Conservation (phyloP, 2,797 vertebrate species). For the Aquila chrysaetos region DNA sequence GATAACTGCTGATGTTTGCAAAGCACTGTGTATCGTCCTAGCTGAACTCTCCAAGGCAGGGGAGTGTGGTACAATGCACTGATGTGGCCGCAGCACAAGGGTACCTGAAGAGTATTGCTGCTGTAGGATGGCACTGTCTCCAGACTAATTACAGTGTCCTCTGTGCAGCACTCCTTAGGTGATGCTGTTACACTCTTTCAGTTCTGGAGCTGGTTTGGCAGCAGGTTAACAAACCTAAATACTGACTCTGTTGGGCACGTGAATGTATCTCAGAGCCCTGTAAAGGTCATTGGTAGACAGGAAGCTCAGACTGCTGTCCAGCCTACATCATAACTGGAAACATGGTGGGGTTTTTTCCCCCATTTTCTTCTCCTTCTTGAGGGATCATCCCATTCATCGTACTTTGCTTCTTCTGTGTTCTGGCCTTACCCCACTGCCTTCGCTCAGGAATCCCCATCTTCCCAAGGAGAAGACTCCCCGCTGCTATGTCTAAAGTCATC, state of each 20-base stretch:
- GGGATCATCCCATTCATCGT: neutral
- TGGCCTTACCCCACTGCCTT: neutral
- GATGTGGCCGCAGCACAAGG: neutral
- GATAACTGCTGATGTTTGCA: neutral
- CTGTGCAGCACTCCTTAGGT: neutral
- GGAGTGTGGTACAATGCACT: neutral
- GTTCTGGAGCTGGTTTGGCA: neutral
- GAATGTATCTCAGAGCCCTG: neutral
- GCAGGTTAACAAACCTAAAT: neutral
- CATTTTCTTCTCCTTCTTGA: neutral
- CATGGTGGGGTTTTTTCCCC: rapidly evolving
- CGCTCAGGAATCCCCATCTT: neutral
- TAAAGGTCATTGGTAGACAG: neutral
- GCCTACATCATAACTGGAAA: neutral
- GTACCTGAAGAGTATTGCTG: neutral
- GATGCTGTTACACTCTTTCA: neutral
- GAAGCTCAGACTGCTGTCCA: neutral
- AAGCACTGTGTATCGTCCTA: neutral
- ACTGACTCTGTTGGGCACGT: rapidly evolving
- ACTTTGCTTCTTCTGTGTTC: neutral
- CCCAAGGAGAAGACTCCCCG: neutral
- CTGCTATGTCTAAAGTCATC: neutral
- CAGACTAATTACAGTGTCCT: neutral
- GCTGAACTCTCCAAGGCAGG: neutral
- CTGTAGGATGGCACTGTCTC: neutral